A percentile compares a stretch with the other conserved stretches of the same genome.
These are phyloP conservation scores for Odocoileus hemionus DNA, from an alignment of 2,113 vertebrate species.

Conservation along the genomic window DNA sequence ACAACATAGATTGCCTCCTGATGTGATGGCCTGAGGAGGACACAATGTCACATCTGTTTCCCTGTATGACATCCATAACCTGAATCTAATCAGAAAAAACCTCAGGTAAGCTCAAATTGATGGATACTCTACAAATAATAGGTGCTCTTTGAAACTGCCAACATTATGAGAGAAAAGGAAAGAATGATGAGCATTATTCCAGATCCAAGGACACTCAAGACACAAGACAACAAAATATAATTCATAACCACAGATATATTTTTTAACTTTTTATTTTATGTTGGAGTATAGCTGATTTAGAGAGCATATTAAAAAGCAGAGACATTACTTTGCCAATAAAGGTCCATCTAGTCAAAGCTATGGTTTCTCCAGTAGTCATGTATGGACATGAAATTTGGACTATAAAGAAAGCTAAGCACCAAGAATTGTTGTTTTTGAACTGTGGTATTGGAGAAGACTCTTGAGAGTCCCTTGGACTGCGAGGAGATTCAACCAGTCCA, in stretches of 20 bases:
- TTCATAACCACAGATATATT: not conserved
- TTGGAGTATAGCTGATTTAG: not conserved
- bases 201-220: not conserved
- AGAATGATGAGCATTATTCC: not conserved
- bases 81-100: not conserved
- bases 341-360: not conserved
- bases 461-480: not conserved
- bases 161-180: not conserved
- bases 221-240: not conserved
- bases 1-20: not conserved
- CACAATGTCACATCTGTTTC: not conserved
- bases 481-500: not conserved
- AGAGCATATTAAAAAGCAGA: not conserved
- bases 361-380: not conserved
- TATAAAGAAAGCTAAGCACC: not conserved
- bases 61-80: not conserved
- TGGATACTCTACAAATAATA: not conserved
- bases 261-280: not conserved
- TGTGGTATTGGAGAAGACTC: not conserved
- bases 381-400: not conserved
- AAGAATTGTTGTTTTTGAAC: not conserved
- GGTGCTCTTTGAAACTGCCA: not conserved
- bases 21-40: not conserved
- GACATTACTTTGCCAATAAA: not conserved
- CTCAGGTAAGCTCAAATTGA: not conserved